Percentiles rank a stretch among this genome's conserved stretches.
These are phyloP conservation scores for Alloscopus bannaensis DNA, from an alignment of 2,888 invertebrate species.

Conservation along the genomic window DNA sequence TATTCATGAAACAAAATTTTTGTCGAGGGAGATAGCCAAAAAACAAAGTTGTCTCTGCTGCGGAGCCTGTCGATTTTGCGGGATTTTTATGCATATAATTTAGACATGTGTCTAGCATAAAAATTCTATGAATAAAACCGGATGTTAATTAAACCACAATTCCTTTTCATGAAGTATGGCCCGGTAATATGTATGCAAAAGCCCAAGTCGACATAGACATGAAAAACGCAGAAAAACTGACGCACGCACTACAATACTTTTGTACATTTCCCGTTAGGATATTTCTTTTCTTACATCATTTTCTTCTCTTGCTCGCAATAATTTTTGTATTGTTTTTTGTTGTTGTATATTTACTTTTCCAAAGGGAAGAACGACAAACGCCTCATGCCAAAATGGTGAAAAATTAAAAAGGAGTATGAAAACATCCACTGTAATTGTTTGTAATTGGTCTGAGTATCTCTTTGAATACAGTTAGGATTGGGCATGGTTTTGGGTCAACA, in stretches of 20 bases:
- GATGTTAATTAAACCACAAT: constrained; percentile 53
- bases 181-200: not conserved
- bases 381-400: too few species aligned
- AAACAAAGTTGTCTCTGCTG: not conserved
- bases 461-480: too few species aligned
- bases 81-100: constrained; percentile 15
- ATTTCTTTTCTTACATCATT: not conserved
- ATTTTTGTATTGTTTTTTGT: not conserved
- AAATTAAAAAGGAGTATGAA: too few species aligned
- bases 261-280: not conserved
- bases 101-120: constrained; percentile 32
- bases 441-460: too few species aligned
- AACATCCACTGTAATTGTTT: too few species aligned
- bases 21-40: not conserved
- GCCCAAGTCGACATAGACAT: not conserved
- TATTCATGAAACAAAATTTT: not conserved
- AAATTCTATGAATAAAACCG: constrained; percentile 41
- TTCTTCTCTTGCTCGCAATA: not conserved
- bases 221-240: not conserved
- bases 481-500: too few species aligned
- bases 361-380: too few species aligned
- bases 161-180: not conserved
- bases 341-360: not conserved
- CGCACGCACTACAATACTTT: too few species aligned
- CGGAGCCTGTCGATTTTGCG: constrained; percentile 9